These are phyloP conservation scores for Cheirogaleus major DNA, from an alignment of 2,797 vertebrate genomes.

Conservation along the genomic window DNA sequence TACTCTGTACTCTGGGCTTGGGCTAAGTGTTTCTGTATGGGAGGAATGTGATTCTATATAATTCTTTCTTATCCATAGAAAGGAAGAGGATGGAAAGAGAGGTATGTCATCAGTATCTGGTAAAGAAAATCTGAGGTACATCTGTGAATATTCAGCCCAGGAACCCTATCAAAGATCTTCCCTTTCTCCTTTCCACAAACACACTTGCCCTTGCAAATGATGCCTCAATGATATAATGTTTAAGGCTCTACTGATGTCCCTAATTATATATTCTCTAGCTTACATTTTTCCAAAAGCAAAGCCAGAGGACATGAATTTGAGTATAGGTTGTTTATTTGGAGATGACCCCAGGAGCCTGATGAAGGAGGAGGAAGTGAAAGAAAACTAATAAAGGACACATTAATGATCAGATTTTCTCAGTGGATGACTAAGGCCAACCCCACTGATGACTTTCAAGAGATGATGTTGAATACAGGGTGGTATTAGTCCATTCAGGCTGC, in stretches of 20 bases:
- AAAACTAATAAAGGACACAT: not conserved
- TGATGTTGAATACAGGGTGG: not conserved
- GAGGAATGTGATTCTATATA: not conserved
- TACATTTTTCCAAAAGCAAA: not conserved
- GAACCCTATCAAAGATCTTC: not conserved
- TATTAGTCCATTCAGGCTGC: not conserved
- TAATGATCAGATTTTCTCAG: not conserved
- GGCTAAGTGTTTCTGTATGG: not conserved
- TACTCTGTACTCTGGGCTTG: not conserved
- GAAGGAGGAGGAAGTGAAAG: not conserved
- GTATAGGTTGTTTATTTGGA: not conserved
- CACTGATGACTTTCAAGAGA: not conserved
- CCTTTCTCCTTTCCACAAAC: not conserved
- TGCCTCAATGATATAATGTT: rapidly evolving
- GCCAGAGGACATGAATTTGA: not conserved
- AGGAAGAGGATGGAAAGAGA: not conserved
- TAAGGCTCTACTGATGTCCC: not conserved
- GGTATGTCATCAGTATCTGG: not conserved
- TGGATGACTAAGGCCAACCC: not conserved
- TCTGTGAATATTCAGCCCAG: not conserved
- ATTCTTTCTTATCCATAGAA: not conserved
- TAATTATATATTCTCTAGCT: not conserved
- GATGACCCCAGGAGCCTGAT: not conserved
- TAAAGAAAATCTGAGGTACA: not conserved
- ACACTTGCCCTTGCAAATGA: not conserved